phyloP scores from a whole-genome alignment of 2,888 invertebrate genomes.

The Hemaris fuciformis region DNA sequence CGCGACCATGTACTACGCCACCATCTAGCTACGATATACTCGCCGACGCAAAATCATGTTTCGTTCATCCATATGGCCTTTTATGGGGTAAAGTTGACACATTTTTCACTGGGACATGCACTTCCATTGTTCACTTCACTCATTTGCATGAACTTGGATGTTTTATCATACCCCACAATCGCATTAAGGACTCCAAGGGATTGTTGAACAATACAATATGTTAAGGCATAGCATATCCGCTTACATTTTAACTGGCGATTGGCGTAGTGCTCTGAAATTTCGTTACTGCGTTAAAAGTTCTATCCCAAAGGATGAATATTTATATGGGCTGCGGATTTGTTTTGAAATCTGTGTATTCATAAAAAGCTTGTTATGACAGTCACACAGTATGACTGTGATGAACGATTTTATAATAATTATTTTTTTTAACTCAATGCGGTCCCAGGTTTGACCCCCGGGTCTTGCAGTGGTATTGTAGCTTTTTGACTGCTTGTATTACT shows the following conservation, averaged over 20 bases:
- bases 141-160: slow-evolving; percentile 14
- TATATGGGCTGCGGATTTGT: no score
- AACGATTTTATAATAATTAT: no score
- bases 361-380: no score
- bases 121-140: slow-evolving; percentile 22
- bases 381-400: no score
- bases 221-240: background rate
- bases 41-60: slow-evolving; percentile 21
- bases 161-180: background rate
- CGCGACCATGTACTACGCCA: slow-evolving; percentile 57
- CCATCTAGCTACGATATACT: slow-evolving; percentile 39
- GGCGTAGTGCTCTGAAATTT: no score
- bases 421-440: no score
- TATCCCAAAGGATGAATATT: no score
- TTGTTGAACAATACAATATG: background rate
- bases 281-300: no score
- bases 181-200: slow-evolving; percentile 18
- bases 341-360: no score
- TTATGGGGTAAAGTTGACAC: slow-evolving; percentile 39
- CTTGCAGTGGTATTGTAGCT: no score
- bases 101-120: slow-evolving; percentile 31
- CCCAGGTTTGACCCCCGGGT: no score
- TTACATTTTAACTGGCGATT: background rate
- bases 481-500: no score
- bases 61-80: slow-evolving; percentile 17